Evolutionary conservation across 37 sponge, comb jelly and placozoan species (phyloP), one percentile per base, ranked within the genome.

Genomic region (Dysidea cf. avara): DNA sequence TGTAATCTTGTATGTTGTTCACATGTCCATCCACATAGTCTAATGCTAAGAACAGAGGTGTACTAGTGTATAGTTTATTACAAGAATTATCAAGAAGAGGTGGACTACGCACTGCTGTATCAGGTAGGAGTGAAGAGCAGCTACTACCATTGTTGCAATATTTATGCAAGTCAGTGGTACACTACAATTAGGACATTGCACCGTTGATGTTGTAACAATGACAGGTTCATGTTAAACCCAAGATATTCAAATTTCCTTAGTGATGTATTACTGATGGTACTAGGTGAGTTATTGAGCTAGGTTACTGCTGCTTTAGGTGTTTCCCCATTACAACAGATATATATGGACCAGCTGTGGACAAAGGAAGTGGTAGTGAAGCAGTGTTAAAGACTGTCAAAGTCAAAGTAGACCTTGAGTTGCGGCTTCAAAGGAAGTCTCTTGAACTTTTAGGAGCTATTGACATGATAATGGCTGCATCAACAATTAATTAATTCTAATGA

Each of bases 1-100:
- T n/a, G n/a, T n/a, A n/a, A n/a, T n/a, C 13, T 66, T 58, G 20
- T 39, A 28, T 32, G 30, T 38, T 64, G 66, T 34, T 39, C 9
- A 21, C 16, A 29, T 22, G 25, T 6, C 13, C 11, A 56, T 56
- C 11, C 58, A 56, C 17, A 29, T 22, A 22, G 29, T 29, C 58
- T 56, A 50, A 31, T 4, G 29, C 37, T 13, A 47, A 66, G 29
- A 30, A 57, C 21, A 1, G 58, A 31, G 35, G 66, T n/a, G 67
- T 77, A 0, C 68, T 90, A 24, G 71, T 92, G 16, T 89, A 79
- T 56, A 82, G 92, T 60, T 61, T 98, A 18, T 60, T 98, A 20
- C 92, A 92, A 64, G 99, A 98, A 80, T 72, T 98, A 43, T 71
- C 75, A 1, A 74, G 92, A n/a, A 71, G 94, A 58, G 93, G 92